Percentiles rank a stretch among this genome's conserved stretches.
phyloP scores from a whole-genome alignment of 2,113 vertebrate species.

The Arenaria interpres region DNA sequence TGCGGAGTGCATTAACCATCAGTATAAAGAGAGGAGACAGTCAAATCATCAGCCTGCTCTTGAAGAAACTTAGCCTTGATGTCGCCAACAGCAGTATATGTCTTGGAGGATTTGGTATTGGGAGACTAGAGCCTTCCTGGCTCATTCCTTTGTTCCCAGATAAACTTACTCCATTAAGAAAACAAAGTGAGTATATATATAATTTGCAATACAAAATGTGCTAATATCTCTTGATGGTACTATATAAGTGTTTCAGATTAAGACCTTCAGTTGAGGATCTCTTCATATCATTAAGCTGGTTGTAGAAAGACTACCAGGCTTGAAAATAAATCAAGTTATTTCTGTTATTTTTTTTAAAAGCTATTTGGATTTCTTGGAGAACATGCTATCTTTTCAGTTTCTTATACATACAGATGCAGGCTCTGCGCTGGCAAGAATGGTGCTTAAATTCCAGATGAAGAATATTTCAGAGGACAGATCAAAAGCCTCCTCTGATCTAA shows the following conservation, averaged over 20 bases:
- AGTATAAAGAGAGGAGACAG: slow-evolving; percentile 85
- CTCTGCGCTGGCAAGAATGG: slow-evolving; percentile 81
- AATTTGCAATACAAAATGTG: neutral
- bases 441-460: slow-evolving; percentile 82
- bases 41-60: slow-evolving; percentile 82
- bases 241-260: neutral
- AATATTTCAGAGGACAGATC: slow-evolving; percentile 51
- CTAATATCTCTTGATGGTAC: neutral
- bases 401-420: slow-evolving; percentile 77
- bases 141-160: slow-evolving; percentile 88
- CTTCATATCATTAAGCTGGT: neutral
- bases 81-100: slow-evolving; percentile 88
- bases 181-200: slow-evolving; percentile 68
- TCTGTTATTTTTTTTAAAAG: neutral
- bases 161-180: slow-evolving; percentile 67
- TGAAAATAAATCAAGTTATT: neutral
- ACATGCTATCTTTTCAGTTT: neutral
- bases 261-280: neutral
- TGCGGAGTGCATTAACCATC: slow-evolving; percentile 82
- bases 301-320: neutral
- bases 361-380: neutral
- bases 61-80: slow-evolving; percentile 89
- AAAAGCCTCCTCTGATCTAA: slow-evolving; percentile 60
- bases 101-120: slow-evolving; percentile 89
- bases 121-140: slow-evolving; percentile 88